Base-by-base conservation (phyloP, 92 coral and sea anemone genomes). In the Pocillopora grandis region DNA sequence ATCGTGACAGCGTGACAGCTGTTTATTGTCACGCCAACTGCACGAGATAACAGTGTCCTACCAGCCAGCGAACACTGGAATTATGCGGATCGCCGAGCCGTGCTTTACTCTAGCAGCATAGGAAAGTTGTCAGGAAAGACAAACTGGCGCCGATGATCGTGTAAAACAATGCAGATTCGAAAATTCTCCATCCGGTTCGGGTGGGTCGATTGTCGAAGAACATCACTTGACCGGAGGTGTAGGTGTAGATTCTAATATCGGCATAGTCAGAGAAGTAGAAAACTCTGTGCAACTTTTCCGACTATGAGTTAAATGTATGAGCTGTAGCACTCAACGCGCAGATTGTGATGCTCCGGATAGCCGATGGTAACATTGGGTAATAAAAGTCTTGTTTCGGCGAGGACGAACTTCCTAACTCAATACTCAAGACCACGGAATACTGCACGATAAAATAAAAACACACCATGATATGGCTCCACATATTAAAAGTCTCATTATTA, bases 231-330 rank as follows among this genome's bases (percentile, higher is more conserved):
- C 94, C 88, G 0, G 94, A 94, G 1, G 92, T 88, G 61, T 88
- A 92, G 35, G 94, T 88, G 76, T 92, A 92, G 9, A 92, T 85
- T 68, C 95, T 79, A 23, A 94, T 94, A 27, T 95, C 98, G 2
- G 98, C 98, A 67, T 96, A 96, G 48, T 96, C 98, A 72, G 93
- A 88, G 83, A 92, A 96, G 66, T 93, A 96, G 76, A 97, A 93
- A 37, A 89, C 83, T 52, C 90, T 93, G 78, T 95, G 95, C 35
- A 89, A 74, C 14, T 93, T 58, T 27, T 92, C 85, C 18, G 98
- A 93, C 80, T 90, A 89, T 56, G 90, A 94, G 80, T 96, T 94
- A 36, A 96, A 89, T 42, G 88, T 67, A 72, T 96, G 98, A 65
- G 98, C 98, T 3, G 82, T 90, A n/a, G 91, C 85, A 42, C 98